Base-by-base conservation (phyloP, 2,888 invertebrate genomes). In the Orthonevra nobilis region DNA sequence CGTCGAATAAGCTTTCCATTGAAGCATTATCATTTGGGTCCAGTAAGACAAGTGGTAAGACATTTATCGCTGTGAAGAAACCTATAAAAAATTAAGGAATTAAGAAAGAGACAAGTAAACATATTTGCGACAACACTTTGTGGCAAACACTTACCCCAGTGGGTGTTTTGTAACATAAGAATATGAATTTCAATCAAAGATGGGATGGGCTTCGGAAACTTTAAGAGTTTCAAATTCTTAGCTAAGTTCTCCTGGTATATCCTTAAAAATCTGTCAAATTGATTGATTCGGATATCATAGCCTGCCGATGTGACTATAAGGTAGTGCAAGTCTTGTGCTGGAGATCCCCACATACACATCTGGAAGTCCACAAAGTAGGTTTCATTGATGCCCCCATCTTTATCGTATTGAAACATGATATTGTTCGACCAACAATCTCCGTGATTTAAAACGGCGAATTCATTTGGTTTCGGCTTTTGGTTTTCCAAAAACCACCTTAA, bases 341-440 rank as follows among this genome's bases (percentile, higher is more conserved):
- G 85, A 2, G 86, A 82, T 0, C 85, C 85, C 52, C 82, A 84
- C 10, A 73, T 69, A n/a, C 74, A 81, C 1, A 81, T 20, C 81
- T 87, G 88, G 40, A 84, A 86, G 63, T 88, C 88, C 7, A 87
- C 70, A 10, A 88, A 81, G 2, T 85, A 68, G 1, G 85, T 52
- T 14, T 87, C 86, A 26, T 84, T 85, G 7, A 87, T 83, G 4
- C 85, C 85, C 0, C 83, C 83, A 9, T 83, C 82, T 9, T 85
- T 81, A 17, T 82, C 60, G 50, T 87, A 82, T 36, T 85, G 83
- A 23, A 87, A 87, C 82, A 87, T 85, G 0, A 86, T 82, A 30
- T 87, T 87, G 36, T 87, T 87, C 7, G 85, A 83, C 87, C 87
- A 87, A 63, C 83, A 83, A 42, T 87, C 87, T 1, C 87, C 87